Evolutionary conservation across 2,113 vertebrate genomes (phyloP).

Genomic region (Tonatia bakeri): DNA sequence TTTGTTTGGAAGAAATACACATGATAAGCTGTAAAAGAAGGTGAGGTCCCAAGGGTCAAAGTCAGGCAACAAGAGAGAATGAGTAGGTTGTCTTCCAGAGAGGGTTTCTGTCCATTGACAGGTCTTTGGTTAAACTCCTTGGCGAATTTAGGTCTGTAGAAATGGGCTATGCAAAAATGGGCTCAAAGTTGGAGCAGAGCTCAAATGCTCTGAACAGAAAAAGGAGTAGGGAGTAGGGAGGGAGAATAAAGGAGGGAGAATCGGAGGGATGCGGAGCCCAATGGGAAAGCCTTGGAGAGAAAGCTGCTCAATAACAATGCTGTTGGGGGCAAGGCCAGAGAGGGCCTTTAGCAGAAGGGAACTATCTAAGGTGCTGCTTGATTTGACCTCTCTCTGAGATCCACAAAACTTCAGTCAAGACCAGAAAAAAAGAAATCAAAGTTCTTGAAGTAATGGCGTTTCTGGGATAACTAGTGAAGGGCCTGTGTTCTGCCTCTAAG

Average conservation of each 20-base stretch:
- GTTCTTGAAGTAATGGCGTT: background rate
- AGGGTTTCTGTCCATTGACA: background rate
- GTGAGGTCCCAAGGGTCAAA: background rate
- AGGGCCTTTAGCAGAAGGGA: background rate
- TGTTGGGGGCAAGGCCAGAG: background rate
- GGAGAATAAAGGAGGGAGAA: background rate
- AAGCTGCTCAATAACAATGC: background rate
- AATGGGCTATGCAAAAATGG: background rate
- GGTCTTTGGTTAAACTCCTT: background rate
- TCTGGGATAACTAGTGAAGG: background rate
- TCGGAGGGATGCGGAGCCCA: background rate
- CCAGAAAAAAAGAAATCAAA: background rate
- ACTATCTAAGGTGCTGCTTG: background rate
- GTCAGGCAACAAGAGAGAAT: background rate
- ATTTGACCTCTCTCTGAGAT: background rate
- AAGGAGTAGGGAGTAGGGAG: background rate
- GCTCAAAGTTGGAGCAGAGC: background rate
- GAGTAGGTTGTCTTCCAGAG: background rate
- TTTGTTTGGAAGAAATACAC: conserved; percentile 2
- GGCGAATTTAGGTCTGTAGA: background rate
- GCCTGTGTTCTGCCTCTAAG: background rate
- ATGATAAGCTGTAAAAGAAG: background rate
- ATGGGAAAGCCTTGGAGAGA: background rate
- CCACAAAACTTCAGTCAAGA: background rate
- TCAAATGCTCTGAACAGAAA: background rate